Conservation (phyloP, 2,797 vertebrate genomes). For the Okamejei kenojei region DNA sequence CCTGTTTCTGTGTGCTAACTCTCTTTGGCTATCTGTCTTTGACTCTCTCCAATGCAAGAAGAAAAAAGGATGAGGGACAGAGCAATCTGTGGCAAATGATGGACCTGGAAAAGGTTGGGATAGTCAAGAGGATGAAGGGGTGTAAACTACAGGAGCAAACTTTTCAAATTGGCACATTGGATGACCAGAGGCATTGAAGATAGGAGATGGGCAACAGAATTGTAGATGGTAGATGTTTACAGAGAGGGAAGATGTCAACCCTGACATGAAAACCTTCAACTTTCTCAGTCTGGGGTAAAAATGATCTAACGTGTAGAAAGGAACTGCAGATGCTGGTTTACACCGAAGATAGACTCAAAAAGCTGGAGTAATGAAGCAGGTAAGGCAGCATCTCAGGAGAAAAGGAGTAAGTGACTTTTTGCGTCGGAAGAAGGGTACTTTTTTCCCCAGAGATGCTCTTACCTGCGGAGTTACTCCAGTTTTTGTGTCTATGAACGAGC, state of each 20-base stretch:
- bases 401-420: too few relatives aligned
- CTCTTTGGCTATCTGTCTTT: too few relatives aligned
- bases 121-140: background rate
- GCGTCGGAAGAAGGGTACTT: too few relatives aligned
- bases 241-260: background rate
- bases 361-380: too few relatives aligned
- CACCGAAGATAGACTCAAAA: too few relatives aligned
- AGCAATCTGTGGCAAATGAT: background rate
- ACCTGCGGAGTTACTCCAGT: too few relatives aligned
- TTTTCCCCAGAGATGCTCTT: too few relatives aligned
- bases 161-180: too few relatives aligned
- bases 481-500: too few relatives aligned
- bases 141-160: background rate
- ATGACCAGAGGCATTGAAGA: background rate
- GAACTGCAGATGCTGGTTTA: too few relatives aligned
- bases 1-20: too few relatives aligned
- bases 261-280: background rate
- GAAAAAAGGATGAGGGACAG: background rate
- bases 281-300: background rate
- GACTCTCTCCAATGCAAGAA: background rate
- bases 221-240: background rate
- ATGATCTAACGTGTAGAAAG: background rate
- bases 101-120: background rate
- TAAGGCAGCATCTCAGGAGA: too few relatives aligned
- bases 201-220: background rate